Evolutionary conservation across 2,888 invertebrate genomes (phyloP), one percentile per base, ranked within the genome.

Genomic region (Amiota minor): DNA sequence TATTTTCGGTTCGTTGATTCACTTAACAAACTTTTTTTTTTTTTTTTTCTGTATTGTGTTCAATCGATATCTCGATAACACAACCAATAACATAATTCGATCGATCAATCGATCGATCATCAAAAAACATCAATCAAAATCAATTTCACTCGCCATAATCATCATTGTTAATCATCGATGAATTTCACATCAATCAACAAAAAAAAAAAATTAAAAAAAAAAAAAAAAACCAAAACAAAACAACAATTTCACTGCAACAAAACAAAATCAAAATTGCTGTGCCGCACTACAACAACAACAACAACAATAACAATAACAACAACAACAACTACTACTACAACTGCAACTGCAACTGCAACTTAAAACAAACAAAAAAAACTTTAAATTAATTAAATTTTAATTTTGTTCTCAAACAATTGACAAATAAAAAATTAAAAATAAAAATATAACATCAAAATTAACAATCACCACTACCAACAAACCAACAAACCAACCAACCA

Each of bases 81-180:
- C 18, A 16, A 56, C 14, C 1, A 56, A 56, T 16, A 55, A 55
- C 9, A 55, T 14, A 6, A 1, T 20, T 56, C 56, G 56, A 56
- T n/a, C 16, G 47, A 49, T 47, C 65, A 47, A 62, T 35, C 46
- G 46, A 46, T 18, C 61, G 3, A 65, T 9, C 16, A 67, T n/a
- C n/a, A 67, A 10, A 2, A 67, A 49, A 16, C 20, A 49, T n/a
- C 59, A 64, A 70, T 70, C 70, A 75, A 70, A 65, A 77, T 76
- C 45, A 72, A 76, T 73, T 75, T 72, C 72, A 70, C 73, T 59
- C 70, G 75, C 70, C 72, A 72, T 76, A 72, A 80, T 74, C 74
- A 77, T 55, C 61, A 72, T 64, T 49, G 70, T 72, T 56, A 65
- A 49, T 16, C 45, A 64, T 45, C 64, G 8, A 68, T 23, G 50